Base-by-base conservation (phyloP, 1,140 invertebrate genomes). In the Diachasmimorpha longicaudata region DNA sequence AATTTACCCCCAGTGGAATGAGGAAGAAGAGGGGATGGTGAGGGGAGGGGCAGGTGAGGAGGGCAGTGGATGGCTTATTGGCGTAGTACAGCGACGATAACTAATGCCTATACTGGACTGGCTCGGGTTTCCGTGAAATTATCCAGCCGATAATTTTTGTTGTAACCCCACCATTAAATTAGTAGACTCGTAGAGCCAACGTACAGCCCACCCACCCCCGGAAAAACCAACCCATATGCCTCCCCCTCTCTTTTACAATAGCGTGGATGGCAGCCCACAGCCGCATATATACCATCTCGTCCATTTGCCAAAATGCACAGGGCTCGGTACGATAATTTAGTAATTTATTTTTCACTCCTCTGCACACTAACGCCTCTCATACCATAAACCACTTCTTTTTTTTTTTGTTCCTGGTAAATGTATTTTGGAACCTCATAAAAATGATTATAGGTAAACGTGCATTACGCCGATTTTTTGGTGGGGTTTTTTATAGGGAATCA, bases 91-190 rank as follows among this genome's bases (percentile, higher is more conserved):
- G 76, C 31, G 70, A 73, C 76, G 68, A 76, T 78, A 79, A 79
- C 76, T 79, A 79, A 79, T 78, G 76, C 74, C 55, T 36, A 67
- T 55, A 66, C 3, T 72, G 67, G 72, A n/a, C 63, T 14, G 69
- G n/a, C 10, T 46, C 21, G 42, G 68, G 71, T 36, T 74, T 72
- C 72, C 77, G 74, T 76, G 71, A 79, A 78, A 79, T 79, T 79
- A 79, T 79, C 71, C 74, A 66, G 70, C 70, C 79, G 74, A 79
- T 79, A 78, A 79, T 79, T 79, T 79, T 79, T 79, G 69, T 77
- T 74, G 72, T 74, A 74, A 70, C 70, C 76, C 63, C 46, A 16
- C 21, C 70, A 72, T 55, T 72, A 31, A 72, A 72, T 72, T 72
- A 55, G 70, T 55, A 58, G 52, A 58, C 52, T 58, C 52, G 52